phyloP scores from a whole-genome alignment of 2,888 invertebrate species.

The Euproctis similis region DNA sequence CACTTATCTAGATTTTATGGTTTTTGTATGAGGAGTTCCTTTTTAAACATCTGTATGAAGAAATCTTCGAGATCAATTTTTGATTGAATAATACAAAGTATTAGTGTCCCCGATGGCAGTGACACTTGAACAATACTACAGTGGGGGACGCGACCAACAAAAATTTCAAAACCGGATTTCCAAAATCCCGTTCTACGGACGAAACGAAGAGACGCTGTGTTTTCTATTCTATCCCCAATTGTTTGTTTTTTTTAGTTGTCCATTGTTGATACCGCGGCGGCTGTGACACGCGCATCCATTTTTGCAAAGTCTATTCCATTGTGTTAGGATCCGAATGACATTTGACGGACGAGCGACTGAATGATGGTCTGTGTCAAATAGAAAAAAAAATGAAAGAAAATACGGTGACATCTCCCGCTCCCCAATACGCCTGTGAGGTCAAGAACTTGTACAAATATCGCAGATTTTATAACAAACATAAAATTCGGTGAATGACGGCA shows the following conservation, averaged over 20 bases:
- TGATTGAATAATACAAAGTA: too few species aligned
- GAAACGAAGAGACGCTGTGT: slow-evolving; percentile 67
- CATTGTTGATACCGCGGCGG: slow-evolving; percentile 60
- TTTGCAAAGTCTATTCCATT: slow-evolving; percentile 70
- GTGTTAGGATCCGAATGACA: slow-evolving; percentile 61
- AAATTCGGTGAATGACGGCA: too few species aligned
- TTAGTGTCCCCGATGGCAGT: slow-evolving; percentile 30
- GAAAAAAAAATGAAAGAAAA: too few species aligned
- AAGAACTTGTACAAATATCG: slow-evolving; percentile 20
- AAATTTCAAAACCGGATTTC: slow-evolving; percentile 69
- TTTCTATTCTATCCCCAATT: slow-evolving; percentile 73
- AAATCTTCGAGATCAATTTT: slow-evolving; percentile 17
- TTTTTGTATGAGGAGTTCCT: slow-evolving; percentile 3
- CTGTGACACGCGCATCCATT: slow-evolving; percentile 68
- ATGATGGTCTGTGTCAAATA: too few species aligned
- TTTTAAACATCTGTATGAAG: slow-evolving; percentile 9
- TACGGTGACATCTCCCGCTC: slow-evolving; percentile 13
- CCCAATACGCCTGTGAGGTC: slow-evolving; percentile 39
- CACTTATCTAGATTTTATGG: neutral
- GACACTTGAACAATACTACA: slow-evolving; percentile 43
- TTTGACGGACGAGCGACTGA: slow-evolving; percentile 57
- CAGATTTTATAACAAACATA: slow-evolving; percentile 29
- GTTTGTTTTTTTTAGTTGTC: slow-evolving; percentile 63
- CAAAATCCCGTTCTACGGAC: slow-evolving; percentile 72
- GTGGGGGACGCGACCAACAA: slow-evolving; percentile 45